These are phyloP conservation scores for Onchidella celtica DNA, from an alignment of 2,888 invertebrate species.

Conservation along the genomic window DNA sequence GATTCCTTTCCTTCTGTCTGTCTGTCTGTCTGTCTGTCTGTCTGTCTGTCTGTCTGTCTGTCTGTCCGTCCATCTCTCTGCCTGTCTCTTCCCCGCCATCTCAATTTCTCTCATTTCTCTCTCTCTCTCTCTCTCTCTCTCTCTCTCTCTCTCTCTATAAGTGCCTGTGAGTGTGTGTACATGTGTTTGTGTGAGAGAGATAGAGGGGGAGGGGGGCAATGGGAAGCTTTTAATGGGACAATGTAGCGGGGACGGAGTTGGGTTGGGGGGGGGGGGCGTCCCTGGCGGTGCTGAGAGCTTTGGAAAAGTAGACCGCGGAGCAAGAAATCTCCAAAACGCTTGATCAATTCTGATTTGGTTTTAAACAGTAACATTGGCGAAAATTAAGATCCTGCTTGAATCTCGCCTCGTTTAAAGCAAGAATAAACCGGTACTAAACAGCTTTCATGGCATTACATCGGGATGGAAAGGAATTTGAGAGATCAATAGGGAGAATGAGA, in stretches of 20 bases:
- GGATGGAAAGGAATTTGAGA: no score
- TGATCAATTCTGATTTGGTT: no score
- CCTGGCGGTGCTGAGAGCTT: no score
- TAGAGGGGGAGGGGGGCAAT: not conserved
- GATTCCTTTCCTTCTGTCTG: not conserved
- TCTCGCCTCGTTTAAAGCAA: no score
- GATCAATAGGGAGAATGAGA: not conserved
- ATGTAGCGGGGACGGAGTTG: not conserved
- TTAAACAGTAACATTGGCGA: no score
- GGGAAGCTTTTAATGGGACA: not conserved
- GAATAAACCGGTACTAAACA: no score
- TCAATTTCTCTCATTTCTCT: not conserved
- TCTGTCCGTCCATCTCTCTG: not conserved
- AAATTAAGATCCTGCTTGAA: no score
- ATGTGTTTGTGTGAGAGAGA: constrained; percentile 1
- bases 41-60: not conserved
- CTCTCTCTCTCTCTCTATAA: not conserved
- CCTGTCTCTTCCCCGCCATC: not conserved
- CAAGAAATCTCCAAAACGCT: no score
- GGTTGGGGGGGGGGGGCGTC: no score
- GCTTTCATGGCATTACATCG: no score
- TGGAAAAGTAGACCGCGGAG: no score
- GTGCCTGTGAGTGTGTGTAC: constrained; percentile 4
- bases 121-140: not conserved
- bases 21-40: not conserved